Evolutionary conservation across 23 tunicate genomes (phyloP).

Genomic region (Diplosoma virens): DNA sequence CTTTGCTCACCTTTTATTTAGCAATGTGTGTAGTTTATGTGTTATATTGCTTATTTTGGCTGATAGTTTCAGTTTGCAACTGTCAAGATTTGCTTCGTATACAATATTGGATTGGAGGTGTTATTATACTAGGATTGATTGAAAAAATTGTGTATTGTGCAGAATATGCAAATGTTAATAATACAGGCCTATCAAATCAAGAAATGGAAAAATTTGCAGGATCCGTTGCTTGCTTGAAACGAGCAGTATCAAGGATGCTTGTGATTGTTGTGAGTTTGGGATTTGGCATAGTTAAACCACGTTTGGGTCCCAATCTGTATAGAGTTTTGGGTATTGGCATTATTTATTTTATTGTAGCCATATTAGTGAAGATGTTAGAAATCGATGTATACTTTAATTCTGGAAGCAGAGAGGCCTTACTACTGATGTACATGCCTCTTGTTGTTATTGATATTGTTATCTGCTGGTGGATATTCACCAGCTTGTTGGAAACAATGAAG

Average conservation of each 20-base stretch:
- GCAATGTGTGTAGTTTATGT: conserved; percentile 84
- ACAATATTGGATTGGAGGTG: conserved; percentile 99
- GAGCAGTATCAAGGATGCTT: conserved; percentile 90
- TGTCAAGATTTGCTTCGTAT: conserved; percentile 87
- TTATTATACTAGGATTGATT: conserved; percentile 91
- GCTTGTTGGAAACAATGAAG: conserved; percentile 92
- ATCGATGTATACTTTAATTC: conserved; percentile 61
- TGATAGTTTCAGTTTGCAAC: conserved; percentile 76
- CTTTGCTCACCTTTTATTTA: conserved; percentile 77
- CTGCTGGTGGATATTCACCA: conserved; percentile 93
- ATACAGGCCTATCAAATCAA: conserved; percentile 61
- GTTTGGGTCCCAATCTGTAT: conserved; percentile 96
- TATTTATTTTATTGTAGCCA: conserved; percentile 82
- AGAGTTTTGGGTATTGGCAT: conserved; percentile 86
- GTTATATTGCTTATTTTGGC: conserved; percentile 70
- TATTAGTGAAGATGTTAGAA: conserved; percentile 72
- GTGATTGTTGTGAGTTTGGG: conserved; percentile 96
- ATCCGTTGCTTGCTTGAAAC: conserved; percentile 77
- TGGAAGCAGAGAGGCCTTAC: conserved; percentile 17
- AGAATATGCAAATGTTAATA: conserved; percentile 65
- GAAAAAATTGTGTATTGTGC: conserved; percentile 91
- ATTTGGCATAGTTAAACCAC: conserved; percentile 96
- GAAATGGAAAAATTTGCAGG: conserved; percentile 93
- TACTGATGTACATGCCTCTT: conserved; percentile 65
- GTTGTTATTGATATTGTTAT: conserved; percentile 88